Evolutionary conservation across 2,113 vertebrate species (phyloP), one percentile per base, ranked within the genome.

Genomic region (Guaruba guarouba): DNA sequence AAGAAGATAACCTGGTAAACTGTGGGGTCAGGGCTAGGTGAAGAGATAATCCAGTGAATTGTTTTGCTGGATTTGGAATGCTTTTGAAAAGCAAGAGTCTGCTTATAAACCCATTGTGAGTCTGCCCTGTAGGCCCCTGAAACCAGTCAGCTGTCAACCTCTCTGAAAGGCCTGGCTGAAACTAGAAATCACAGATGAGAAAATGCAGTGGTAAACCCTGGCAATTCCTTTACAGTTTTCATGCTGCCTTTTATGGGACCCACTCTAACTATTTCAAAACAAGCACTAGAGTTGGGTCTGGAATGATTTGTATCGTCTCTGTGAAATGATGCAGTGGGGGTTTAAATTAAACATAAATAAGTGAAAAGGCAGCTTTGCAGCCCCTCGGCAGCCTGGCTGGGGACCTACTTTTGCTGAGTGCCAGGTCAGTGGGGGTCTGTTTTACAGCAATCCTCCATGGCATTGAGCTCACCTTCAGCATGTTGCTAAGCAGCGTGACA

Each of bases 381-480:
- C 71, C 63, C 12, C 66, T 48, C 8, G 0, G 19, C 10, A 71
- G 83, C 64, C 64, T 88, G 83, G 64, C 80, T 46, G 75, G 4
- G 37, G 54, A 55, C 52, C 83, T 84, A 6, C 55, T 74, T 85
- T 31, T 11, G 13, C 59, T 51, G 84, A 76, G 33, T 61, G 74
- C 79, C 82, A 49, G 70, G 48, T 59, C 61, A n/a, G 37, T 29
- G 76, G 84, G 62, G 76, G 76, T 66, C 55, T 37, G 43, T 67
- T 94, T 49, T 49, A 51, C 74, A 1, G 49, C 70, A 81, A 46
- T 82, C 74, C 64, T 86, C 66, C 33, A 8, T 28, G 67, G 83
- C 91, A 88, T 93, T 93, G 88, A 76, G 78, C 88, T 95, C 76
- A 84, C 89, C 88, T 78, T 88, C 74, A 91, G 78, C 41, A 9